A percentile compares a stretch with the other conserved stretches of the same genome.
Conservation (phyloP, 1,140 invertebrate genomes). For the Kradibia gibbosae region DNA sequence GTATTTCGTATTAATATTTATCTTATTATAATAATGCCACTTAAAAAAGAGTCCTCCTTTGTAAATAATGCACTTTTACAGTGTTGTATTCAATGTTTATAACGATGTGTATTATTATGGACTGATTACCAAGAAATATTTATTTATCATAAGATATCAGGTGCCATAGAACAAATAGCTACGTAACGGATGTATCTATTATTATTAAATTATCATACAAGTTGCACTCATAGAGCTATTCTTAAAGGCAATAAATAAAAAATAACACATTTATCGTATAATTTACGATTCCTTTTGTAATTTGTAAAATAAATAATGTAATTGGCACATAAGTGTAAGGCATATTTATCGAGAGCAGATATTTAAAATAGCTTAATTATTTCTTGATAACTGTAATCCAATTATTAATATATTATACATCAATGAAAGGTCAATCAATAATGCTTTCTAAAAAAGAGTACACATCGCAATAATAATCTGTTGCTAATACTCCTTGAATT, state of each 20-base stretch:
- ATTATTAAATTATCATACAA: constrained; percentile 6
- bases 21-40: too few species aligned
- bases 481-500: too few species aligned
- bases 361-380: neutral
- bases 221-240: constrained; percentile 14
- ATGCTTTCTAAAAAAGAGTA: too few species aligned
- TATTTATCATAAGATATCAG: neutral
- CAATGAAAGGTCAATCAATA: too few species aligned
- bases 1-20: too few species aligned
- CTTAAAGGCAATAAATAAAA: constrained; percentile 29
- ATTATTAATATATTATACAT: too few species aligned
- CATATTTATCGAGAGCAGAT: neutral
- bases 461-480: too few species aligned
- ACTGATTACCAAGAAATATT: neutral
- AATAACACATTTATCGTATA: neutral
- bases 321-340: neutral
- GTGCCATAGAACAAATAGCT: neutral
- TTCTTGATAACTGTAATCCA: neutral
- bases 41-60: too few species aligned
- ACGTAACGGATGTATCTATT: neutral
- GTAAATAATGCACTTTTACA: too few species aligned
- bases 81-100: too few species aligned
- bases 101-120: neutral
- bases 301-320: constrained; percentile 23
- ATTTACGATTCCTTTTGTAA: neutral